Conservation (phyloP, 2,888 invertebrate genomes). For the Sceliomorpha sp. region DNA sequence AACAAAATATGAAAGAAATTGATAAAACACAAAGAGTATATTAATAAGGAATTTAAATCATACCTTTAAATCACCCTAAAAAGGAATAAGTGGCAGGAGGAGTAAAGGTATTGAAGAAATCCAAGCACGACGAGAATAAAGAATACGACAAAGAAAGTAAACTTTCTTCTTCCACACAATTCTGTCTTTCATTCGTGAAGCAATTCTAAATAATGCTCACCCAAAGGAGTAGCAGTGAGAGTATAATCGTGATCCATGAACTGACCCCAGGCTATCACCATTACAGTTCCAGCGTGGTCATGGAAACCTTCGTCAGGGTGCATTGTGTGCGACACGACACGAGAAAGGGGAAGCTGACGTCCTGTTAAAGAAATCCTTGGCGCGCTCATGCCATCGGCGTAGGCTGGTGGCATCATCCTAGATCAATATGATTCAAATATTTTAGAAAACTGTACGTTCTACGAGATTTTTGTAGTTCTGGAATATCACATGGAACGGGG, state of each 20-base stretch:
- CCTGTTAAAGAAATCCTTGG: constrained; percentile 91
- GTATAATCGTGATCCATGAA: constrained; percentile 97
- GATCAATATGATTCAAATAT: too few species aligned
- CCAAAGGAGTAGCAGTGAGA: constrained; percentile 92
- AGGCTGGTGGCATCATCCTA: constrained; percentile 89
- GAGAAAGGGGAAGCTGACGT: constrained; percentile 88
- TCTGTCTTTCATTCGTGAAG: constrained; percentile 5
- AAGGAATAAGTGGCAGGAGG: too few species aligned
- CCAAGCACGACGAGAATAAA: too few species aligned
- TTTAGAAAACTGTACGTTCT: too few species aligned
- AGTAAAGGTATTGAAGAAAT: too few species aligned
- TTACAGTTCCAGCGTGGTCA: constrained; percentile 95
- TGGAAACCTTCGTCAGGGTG: constrained; percentile 96
- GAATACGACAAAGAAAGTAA: too few species aligned
- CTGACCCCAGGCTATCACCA: constrained; percentile 97
- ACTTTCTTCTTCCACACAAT: too few species aligned
- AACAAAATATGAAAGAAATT: not conserved
- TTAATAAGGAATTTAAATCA: not conserved
- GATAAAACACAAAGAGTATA: not conserved
- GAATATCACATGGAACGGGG: too few species aligned
- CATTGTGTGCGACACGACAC: constrained; percentile 93
- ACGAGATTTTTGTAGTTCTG: too few species aligned
- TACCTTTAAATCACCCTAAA: too few species aligned
- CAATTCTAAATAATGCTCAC: constrained; percentile 79
- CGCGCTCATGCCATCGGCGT: constrained; percentile 91